These are phyloP conservation scores for Myrmophylax atrothorax DNA, from an alignment of 2,113 vertebrate species.

Conservation along the genomic window DNA sequence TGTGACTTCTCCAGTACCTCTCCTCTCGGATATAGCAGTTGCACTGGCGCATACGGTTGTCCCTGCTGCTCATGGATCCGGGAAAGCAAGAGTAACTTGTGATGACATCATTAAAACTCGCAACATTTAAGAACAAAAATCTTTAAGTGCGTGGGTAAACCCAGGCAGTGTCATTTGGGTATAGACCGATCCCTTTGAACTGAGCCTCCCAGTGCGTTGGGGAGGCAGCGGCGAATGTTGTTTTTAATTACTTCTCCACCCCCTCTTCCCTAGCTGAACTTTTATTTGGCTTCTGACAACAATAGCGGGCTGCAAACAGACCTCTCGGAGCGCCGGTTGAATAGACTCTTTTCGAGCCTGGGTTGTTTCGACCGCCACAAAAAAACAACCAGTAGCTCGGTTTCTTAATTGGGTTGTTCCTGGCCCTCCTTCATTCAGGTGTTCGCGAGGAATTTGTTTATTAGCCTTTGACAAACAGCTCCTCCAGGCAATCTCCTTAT, in stretches of 20 bases:
- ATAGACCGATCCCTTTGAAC: not conserved
- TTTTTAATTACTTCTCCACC: not conserved
- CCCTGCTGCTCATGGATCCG: not conserved
- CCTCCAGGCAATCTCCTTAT: constrained; percentile 84
- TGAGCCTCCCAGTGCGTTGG: not conserved
- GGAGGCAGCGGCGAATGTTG: not conserved
- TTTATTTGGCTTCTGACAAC: constrained; percentile 62
- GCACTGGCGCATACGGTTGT: not conserved
- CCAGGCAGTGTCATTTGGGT: not conserved
- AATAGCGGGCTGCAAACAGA: constrained; percentile 61
- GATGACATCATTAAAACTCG: not conserved
- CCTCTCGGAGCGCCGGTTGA: constrained; percentile 22
- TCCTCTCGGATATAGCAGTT: rapidly evolving
- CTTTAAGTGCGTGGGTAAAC: not conserved
- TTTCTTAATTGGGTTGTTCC: constrained; percentile 81
- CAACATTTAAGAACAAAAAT: constrained; percentile 25
- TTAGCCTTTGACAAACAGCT: constrained; percentile 79
- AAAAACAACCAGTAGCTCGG: constrained; percentile 63
- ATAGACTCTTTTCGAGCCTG: constrained; percentile 16
- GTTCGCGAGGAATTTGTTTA: constrained; percentile 71
- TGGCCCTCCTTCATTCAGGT: constrained; percentile 74
- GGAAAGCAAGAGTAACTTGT: not conserved
- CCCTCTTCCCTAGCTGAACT: not conserved
- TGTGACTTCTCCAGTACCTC: not conserved
- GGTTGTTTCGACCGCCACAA: constrained; percentile 74